Conservation (phyloP, 1,140 invertebrate species). For the Camponotus vicinus region DNA sequence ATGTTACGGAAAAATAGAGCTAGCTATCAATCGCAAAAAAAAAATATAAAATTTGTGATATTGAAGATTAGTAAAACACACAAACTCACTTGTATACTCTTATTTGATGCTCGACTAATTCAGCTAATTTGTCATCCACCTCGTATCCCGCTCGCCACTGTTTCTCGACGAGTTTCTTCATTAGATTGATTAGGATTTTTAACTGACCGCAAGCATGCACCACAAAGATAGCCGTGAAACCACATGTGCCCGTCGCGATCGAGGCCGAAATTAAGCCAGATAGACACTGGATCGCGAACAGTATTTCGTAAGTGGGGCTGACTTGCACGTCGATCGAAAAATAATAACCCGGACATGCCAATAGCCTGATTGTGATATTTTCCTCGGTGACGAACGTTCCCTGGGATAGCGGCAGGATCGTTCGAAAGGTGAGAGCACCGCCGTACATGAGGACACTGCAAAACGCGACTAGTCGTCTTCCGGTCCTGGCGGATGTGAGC, state of each 20-base stretch:
- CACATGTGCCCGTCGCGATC: conserved; percentile 13
- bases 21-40: background rate
- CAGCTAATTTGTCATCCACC: conserved; percentile 64
- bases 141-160: background rate
- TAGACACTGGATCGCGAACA: conserved; percentile 8
- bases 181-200: conserved; percentile 24
- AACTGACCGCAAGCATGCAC: conserved; percentile 43
- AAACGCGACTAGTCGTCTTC: conserved; percentile 21
- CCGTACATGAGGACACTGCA: conserved; percentile 75
- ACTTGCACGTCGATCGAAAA: conserved; percentile 43
- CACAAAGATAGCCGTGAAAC: conserved; percentile 13
- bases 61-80: background rate
- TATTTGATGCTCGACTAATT: conserved; percentile 75
- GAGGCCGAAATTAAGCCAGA: conserved; percentile 13
- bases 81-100: conserved; percentile 22
- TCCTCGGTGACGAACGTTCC: conserved; percentile 17
- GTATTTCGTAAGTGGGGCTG: conserved; percentile 38
- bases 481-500: conserved; percentile 15
- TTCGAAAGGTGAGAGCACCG: conserved; percentile 73
- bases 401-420: conserved; percentile 68
- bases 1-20: too few species aligned
- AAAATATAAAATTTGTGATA: background rate
- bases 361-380: conserved; percentile 51
- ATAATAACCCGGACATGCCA: conserved; percentile 71
- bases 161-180: conserved; percentile 3